phyloP scores from a whole-genome alignment of 2,113 vertebrate species.

The Tautogolabrus adspersus region DNA sequence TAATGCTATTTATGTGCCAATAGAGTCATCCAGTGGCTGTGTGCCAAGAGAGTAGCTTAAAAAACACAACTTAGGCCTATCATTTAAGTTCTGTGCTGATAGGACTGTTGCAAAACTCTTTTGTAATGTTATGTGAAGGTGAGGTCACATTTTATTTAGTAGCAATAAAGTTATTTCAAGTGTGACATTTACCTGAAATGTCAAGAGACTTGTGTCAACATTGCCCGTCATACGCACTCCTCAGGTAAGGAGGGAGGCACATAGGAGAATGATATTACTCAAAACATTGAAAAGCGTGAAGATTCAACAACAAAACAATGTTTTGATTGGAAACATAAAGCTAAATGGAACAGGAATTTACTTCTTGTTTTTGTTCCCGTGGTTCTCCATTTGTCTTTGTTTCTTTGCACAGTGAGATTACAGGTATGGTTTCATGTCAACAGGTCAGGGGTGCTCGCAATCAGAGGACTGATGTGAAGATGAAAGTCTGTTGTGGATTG shows the following conservation, averaged over 20 bases:
- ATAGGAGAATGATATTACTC: background rate
- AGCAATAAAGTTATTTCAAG: background rate
- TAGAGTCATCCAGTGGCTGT: constrained; percentile 24
- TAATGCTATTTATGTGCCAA: constrained; percentile 44
- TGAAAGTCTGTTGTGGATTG: constrained; percentile 71
- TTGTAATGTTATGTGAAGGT: background rate
- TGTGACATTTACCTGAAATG: constrained; percentile 23
- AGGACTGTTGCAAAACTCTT: background rate
- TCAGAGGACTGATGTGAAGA: constrained; percentile 61
- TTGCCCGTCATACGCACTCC: background rate
- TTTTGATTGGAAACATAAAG: background rate
- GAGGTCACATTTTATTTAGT: background rate
- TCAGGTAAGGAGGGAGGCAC: background rate
- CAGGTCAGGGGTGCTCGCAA: constrained; percentile 14
- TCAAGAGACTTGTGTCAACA: constrained; percentile 5
- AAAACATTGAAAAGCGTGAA: background rate
- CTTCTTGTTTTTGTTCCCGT: constrained; percentile 6
- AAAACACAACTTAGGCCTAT: background rate
- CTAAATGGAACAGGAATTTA: constrained; percentile 6
- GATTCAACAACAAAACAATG: background rate
- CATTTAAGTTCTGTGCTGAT: background rate
- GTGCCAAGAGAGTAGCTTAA: background rate
- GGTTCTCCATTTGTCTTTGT: background rate
- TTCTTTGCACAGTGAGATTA: constrained; percentile 21
- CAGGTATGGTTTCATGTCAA: constrained; percentile 56